These are phyloP conservation scores for Thalassarche chlororhynchos DNA, from an alignment of 2,113 vertebrate species.

Conservation along the genomic window DNA sequence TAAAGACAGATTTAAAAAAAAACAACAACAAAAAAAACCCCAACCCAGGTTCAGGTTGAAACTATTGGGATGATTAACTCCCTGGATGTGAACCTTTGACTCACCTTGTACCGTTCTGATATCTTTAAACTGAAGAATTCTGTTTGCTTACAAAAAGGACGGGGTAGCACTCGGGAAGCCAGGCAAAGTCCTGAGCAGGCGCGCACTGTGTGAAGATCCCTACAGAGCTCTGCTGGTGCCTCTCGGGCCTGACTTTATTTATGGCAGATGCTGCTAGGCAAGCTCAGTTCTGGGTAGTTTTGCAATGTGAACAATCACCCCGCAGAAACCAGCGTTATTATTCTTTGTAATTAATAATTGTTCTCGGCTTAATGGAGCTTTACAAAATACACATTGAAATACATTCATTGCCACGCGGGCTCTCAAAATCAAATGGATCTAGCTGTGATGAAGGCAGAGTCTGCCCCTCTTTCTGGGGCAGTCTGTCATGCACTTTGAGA, in stretches of 20 bases:
- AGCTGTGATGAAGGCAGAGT: background rate
- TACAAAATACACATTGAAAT: background rate
- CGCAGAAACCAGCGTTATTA: background rate
- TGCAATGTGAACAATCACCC: background rate
- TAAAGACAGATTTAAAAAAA: background rate
- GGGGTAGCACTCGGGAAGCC: background rate
- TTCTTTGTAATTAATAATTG: background rate
- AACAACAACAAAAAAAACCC: background rate
- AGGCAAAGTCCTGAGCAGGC: background rate
- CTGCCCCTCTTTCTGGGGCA: background rate
- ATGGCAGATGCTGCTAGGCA: background rate
- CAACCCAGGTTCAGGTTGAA: background rate
- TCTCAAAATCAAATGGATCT: background rate
- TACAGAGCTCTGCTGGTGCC: background rate
- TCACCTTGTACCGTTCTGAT: background rate
- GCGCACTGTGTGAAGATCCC: rapidly evolving
- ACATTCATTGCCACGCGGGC: background rate
- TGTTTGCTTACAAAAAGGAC: background rate
- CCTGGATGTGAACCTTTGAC: background rate
- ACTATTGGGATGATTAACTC: background rate
- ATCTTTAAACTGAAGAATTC: background rate
- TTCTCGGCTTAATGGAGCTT: background rate
- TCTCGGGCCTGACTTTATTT: background rate
- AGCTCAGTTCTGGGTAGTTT: background rate
- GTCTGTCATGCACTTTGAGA: background rate